Evolutionary conservation across 2,797 vertebrate genomes (phyloP).

Genomic region (Synanceia verrucosa): DNA sequence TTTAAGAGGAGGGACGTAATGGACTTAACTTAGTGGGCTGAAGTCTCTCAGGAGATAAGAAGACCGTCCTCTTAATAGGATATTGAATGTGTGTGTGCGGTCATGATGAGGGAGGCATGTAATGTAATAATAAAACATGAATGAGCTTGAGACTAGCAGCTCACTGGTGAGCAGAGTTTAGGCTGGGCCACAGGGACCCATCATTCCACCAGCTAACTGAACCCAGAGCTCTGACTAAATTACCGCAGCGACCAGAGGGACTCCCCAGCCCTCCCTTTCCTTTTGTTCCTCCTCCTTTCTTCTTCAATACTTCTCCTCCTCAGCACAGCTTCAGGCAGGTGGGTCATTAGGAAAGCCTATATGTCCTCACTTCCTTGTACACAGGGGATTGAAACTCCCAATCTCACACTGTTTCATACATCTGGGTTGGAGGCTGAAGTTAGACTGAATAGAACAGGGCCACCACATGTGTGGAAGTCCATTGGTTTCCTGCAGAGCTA

Average conservation of each 20-base stretch:
- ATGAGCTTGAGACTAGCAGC: conserved; percentile 67
- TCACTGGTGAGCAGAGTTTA: conserved; percentile 68
- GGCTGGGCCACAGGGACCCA: conserved; percentile 69
- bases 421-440: not conserved
- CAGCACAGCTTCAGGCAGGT: conserved; percentile 29
- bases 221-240: conserved; percentile 67
- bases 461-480: not conserved
- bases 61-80: conserved; percentile 72
- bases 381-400: not conserved
- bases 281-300: conserved; percentile 52
- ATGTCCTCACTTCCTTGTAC: conserved; percentile 6
- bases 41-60: conserved; percentile 70
- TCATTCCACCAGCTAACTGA: conserved; percentile 68
- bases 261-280: conserved; percentile 25
- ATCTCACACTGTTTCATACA: not conserved
- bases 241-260: conserved; percentile 59
- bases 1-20: conserved; percentile 66
- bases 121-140: conserved; percentile 76
- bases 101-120: conserved; percentile 67
- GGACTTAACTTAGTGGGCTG: conserved; percentile 68
- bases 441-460: not conserved
- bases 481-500: not conserved
- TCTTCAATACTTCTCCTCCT: conserved; percentile 28
- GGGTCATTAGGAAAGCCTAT: conserved; percentile 28
- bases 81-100: conserved; percentile 64